Percentiles rank a stretch among this genome's conserved stretches.
Evolutionary conservation across 2,888 invertebrate species (phyloP).

Genomic region (Ptychoptera contaminata): DNA sequence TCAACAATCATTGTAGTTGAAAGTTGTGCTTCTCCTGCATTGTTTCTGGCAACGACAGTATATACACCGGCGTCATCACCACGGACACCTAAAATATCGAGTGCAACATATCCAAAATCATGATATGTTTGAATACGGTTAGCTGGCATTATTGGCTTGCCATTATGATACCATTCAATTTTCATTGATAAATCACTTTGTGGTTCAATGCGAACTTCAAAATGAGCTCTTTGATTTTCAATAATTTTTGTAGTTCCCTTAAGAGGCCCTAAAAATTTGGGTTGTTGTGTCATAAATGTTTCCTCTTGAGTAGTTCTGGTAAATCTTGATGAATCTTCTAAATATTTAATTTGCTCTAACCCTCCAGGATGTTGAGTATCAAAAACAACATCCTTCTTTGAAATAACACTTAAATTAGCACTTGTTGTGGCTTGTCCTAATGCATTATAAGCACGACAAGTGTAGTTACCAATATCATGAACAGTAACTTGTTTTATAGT

Average conservation of each 20-base stretch:
- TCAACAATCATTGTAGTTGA: slow-evolving; percentile 75
- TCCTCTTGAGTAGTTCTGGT: slow-evolving; percentile 55
- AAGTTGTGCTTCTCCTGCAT: slow-evolving; percentile 73
- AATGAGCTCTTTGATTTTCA: slow-evolving; percentile 87
- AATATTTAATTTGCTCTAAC: slow-evolving; percentile 74
- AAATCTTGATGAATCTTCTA: slow-evolving; percentile 70
- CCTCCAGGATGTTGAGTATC: slow-evolving; percentile 89
- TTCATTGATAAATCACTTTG: slow-evolving; percentile 85
- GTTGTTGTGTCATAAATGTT: slow-evolving; percentile 58
- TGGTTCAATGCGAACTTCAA: slow-evolving; percentile 89
- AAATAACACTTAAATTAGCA: slow-evolving; percentile 68
- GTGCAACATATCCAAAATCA: slow-evolving; percentile 92
- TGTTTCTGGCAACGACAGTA: slow-evolving; percentile 83
- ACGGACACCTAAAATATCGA: slow-evolving; percentile 85
- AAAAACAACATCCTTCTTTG: slow-evolving; percentile 69
- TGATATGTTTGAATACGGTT: slow-evolving; percentile 87
- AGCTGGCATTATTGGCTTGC: slow-evolving; percentile 73
- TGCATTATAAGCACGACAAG: slow-evolving; percentile 75
- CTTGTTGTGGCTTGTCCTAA: slow-evolving; percentile 72
- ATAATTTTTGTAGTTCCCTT: slow-evolving; percentile 88
- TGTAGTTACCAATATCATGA: slow-evolving; percentile 80
- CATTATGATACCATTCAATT: slow-evolving; percentile 96
- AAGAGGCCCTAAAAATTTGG: slow-evolving; percentile 73
- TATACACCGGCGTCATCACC: slow-evolving; percentile 88
- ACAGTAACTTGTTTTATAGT: slow-evolving; percentile 82